Base-by-base conservation (phyloP, 1,140 invertebrate genomes). In the Drosophila pruinosa region DNA sequence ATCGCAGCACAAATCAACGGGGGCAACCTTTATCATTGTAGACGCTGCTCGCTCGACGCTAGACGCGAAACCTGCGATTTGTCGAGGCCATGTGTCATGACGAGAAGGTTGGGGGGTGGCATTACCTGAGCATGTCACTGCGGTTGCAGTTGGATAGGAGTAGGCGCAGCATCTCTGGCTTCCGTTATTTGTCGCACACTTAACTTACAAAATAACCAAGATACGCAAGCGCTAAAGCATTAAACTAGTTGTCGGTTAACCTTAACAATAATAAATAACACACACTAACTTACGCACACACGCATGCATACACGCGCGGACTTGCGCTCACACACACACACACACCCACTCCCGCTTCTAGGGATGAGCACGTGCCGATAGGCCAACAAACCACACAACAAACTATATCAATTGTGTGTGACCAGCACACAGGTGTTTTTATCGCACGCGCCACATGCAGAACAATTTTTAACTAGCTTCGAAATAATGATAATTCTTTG, bases 151-250 rank as follows among this genome's bases (percentile, higher is more conserved):
- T 88, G 50, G 45, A 41, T 39, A 83, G 62, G 34, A 88, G 75
- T 76, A 89, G 63, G 64, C 83, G 83, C 72, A 88, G 78, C 83
- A 88, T 88, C 75, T 22, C 38, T 64, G 39, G 73, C 41, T 59
- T 72, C 28, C n/a, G 21, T 48, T 61, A 39, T 39, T 12, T 48
- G 10, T 64, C 39, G 31, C 53, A 19, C 65, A 34, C 70, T 61
- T 68, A 61, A 62, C 57, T 75, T 56, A 68, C 2, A 45, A 67
- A 65, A 72, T 50, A 41, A 61, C 28, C 34, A 48, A 71, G 50
- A 82, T 69, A 79, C 65, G 77, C 65, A 72, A 79, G 72, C 56
- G 67, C 71, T 79, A 79, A 80, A 58, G 59, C 73, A 81, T 82
- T 70, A 57, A 74, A 50, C 58, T 71, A 74, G 22, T 70, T 48